Conservation (phyloP, 2,113 vertebrate species). For the Vidua chalybeata region DNA sequence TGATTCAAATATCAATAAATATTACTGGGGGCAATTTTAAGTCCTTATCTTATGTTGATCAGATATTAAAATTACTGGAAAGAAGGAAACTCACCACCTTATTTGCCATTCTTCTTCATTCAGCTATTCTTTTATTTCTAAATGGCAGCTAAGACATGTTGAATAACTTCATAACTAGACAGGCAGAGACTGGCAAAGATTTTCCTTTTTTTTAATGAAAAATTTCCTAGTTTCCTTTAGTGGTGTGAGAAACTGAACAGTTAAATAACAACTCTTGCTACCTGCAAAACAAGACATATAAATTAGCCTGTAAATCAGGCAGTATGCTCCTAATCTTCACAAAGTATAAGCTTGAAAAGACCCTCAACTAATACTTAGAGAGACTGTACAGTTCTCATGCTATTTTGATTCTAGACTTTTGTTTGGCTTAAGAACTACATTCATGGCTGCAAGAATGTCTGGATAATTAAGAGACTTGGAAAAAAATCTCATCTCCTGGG, state of each 20-base stretch:
- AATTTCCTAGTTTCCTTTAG: background rate
- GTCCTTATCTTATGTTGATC: background rate
- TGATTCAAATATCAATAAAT: background rate
- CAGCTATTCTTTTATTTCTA: background rate
- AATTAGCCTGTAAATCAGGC: background rate
- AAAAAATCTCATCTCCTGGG: constrained; percentile 15
- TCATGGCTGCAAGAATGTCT: constrained; percentile 24
- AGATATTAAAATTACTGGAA: background rate
- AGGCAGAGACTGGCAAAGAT: background rate
- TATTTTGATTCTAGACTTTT: constrained; percentile 62
- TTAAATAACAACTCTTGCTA: background rate
- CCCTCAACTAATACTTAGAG: background rate
- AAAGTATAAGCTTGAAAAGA: background rate
- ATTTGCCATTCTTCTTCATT: background rate
- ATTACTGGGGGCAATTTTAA: background rate
- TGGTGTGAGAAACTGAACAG: background rate
- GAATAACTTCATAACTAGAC: background rate
- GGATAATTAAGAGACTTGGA: constrained; percentile 17
- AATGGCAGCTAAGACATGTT: background rate
- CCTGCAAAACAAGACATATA: background rate
- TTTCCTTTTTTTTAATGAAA: background rate
- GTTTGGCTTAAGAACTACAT: constrained; percentile 38
- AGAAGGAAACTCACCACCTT: background rate
- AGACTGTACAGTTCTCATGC: background rate
- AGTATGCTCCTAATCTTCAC: background rate